Evolutionary conservation across 2,797 vertebrate genomes (phyloP).

Genomic region (Clangula hyemalis): DNA sequence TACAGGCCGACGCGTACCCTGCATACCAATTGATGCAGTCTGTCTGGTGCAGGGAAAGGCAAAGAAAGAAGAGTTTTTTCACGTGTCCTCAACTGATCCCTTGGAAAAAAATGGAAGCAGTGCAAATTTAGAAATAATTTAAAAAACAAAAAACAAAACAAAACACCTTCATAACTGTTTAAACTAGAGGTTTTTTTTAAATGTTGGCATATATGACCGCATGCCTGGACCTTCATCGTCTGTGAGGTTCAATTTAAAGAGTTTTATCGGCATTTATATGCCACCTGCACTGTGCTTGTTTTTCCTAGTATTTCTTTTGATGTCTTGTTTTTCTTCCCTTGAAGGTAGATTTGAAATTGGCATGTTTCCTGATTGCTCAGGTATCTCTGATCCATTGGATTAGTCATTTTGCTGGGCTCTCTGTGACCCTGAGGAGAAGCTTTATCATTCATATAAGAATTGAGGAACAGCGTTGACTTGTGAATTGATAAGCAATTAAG

Average conservation of each 20-base stretch:
- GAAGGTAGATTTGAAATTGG: background rate
- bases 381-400: background rate
- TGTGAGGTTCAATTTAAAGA: background rate
- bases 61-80: background rate
- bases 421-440: background rate
- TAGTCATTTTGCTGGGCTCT: background rate
- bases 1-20: background rate
- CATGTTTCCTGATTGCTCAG: background rate
- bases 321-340: background rate
- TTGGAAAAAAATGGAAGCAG: background rate
- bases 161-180: background rate
- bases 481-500: slow-evolving; percentile 29
- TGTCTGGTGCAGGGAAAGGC: background rate
- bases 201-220: too few relatives aligned
- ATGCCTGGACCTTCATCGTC: too few relatives aligned
- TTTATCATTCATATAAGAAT: background rate
- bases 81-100: background rate
- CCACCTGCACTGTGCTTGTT: background rate
- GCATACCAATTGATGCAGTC: background rate
- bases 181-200: background rate
- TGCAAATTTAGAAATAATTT: background rate
- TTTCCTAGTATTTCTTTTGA: background rate
- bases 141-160: background rate
- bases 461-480: background rate
- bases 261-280: background rate